phyloP scores from a whole-genome alignment of 1,140 invertebrate genomes.

The Rhopalosiphum padi region DNA sequence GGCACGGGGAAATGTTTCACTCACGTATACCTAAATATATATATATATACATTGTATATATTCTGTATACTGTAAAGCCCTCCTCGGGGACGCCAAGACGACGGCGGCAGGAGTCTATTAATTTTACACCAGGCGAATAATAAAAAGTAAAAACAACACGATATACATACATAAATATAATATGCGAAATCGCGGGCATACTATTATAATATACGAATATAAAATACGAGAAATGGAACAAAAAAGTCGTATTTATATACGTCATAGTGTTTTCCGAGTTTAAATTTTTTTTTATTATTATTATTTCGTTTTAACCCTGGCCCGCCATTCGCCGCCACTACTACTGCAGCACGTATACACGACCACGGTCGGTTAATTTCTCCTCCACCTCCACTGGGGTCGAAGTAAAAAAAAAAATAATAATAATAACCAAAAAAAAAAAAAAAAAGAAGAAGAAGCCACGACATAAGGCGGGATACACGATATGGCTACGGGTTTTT shows the following conservation, averaged over 20 bases:
- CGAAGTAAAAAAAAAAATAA: constrained; percentile 15
- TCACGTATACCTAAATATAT: background rate
- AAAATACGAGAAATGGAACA: background rate
- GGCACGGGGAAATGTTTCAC: background rate
- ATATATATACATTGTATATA: background rate
- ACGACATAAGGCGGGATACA: constrained; percentile 46
- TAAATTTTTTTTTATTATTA: constrained; percentile 22
- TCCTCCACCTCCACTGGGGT: background rate
- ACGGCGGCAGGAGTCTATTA: constrained; percentile 7
- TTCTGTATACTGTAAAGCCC: background rate
- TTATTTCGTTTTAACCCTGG: constrained; percentile 1
- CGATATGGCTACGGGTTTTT: constrained; percentile 45
- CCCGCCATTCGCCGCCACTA: background rate
- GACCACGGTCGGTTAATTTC: constrained; percentile 56
- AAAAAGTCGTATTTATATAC: constrained; percentile 15
- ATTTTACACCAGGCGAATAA: background rate
- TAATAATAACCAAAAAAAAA: constrained; percentile 15
- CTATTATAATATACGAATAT: background rate
- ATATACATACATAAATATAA: background rate
- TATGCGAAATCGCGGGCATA: background rate
- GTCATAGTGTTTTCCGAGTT: constrained; percentile 8
- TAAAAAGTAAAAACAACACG: background rate
- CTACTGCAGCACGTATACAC: background rate
- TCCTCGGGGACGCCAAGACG: background rate
- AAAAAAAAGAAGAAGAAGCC: background rate